A percentile compares a stretch with the other conserved stretches of the same genome.
phyloP scores from a whole-genome alignment of 1,140 invertebrate genomes.

The Octopus bimaculoides region DNA sequence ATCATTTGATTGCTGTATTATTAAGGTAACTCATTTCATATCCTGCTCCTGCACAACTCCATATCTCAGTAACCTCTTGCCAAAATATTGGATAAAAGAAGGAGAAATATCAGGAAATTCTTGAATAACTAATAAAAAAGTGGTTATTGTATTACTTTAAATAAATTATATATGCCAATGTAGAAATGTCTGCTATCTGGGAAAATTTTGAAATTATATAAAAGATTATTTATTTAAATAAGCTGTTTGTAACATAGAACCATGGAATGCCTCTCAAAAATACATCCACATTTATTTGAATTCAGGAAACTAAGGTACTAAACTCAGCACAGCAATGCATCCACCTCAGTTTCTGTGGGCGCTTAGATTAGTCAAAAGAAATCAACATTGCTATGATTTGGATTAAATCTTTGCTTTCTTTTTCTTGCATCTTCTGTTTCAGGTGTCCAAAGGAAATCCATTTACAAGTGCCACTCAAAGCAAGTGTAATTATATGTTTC shows the following conservation, averaged over 20 bases:
- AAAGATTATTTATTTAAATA: too few relatives aligned
- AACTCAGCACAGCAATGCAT: background rate
- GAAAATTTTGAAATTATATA: too few relatives aligned
- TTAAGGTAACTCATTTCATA: background rate
- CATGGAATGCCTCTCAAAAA: too few relatives aligned
- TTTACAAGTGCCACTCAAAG: constrained; percentile 54
- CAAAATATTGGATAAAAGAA: background rate
- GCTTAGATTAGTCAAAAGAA: too few relatives aligned
- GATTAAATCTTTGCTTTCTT: background rate
- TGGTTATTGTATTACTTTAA: too few relatives aligned
- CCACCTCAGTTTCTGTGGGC: too few relatives aligned
- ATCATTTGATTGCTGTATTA: background rate
- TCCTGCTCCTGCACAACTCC: background rate
- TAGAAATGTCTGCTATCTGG: too few relatives aligned
- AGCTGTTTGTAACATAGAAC: too few relatives aligned
- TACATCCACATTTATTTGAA: too few relatives aligned
- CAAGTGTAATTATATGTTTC: constrained; percentile 80
- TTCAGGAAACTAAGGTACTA: background rate
- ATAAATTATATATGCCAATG: too few relatives aligned
- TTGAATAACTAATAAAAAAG: too few relatives aligned
- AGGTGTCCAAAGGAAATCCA: constrained; percentile 39
- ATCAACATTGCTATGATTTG: background rate
- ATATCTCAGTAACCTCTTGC: background rate
- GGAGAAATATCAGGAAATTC: too few relatives aligned
- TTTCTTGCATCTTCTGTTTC: constrained; percentile 19